Base-by-base conservation (phyloP, 1,140 invertebrate genomes). In the Drosophila subobscura region DNA sequence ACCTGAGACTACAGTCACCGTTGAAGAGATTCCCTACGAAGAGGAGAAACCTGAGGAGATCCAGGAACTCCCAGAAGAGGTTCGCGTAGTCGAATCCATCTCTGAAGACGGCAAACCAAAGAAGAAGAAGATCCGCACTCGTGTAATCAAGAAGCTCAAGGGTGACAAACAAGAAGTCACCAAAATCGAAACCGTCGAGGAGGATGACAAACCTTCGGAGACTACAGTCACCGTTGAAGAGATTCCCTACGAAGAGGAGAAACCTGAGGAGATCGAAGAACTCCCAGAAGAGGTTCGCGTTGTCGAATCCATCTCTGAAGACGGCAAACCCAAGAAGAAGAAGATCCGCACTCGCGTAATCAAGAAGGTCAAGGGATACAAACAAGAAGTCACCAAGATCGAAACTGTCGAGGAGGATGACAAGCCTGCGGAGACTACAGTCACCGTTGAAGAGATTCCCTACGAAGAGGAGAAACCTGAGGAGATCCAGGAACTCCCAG, bases 331-430 rank as follows among this genome's bases (percentile, higher is more conserved):
- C 6, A 50, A 33, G 33, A 37, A 37, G 33, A 37, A 10, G 8
- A 37, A 37, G 33, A 37, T 37, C 33, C 33, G 33, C 33, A 50
- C 49, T 27, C 49, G 49, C 5, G 49, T 50, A 6, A 50, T 50
- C 49, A 50, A 50, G 49, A 50, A 50, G n/a, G 49, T 50, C 49
- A 50, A 50, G 49, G 49, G 49, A n/a, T 25, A 50, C 25, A 50
- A 50, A 7, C 49, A 50, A 33, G 49, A 50, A 33, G 49, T 50
- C 25, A 50, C 49, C 49, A 50, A 50, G 23, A 50, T 50, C 49
- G 49, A 50, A 33, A 50, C 49, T 5, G 49, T 50, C 23, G 49
- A 50, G 4, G 49, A 50, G 7, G 49, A 50, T 50, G 49, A 50
- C 23, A 33, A 50, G 6, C 25, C 5, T 6, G 5, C 47, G 1